Base-by-base conservation (phyloP, 1,140 invertebrate species). In the Cydia pomonella region DNA sequence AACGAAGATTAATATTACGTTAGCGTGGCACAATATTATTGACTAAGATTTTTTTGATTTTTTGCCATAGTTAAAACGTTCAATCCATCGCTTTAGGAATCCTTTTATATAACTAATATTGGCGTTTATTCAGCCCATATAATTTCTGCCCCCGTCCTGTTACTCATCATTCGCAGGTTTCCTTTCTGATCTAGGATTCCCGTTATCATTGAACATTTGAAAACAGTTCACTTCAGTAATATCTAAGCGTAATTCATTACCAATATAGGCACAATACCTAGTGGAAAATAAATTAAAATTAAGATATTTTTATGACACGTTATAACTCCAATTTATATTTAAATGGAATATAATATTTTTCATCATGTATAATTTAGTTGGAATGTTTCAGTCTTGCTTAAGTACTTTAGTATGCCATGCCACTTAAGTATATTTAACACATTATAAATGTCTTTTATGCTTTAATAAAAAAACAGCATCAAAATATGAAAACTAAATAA, bases 371-470 rank as follows among this genome's bases (percentile, higher is more conserved):
- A 64, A 44, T 74, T 74, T 74, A 13, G 76, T 79, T 74, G 90
- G 88, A 90, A 90, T 90, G 88, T 83, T 81, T 91, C 87, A 91
- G 88, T 89, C 88, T 91, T 88, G 75, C 72, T 82, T 84, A 91
- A 89, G 86, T 92, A 90, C 85, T 84, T 84, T 77, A 84, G 79
- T 82, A 78, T 74, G 71, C 29, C 21, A 47, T 71, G 27, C 27
- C 16, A 53, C 21, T n/a, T 29, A 64, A 72, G 16, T 47, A 75
- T 72, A 72, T 9, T 21, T 59, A 59, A 59, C 53, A 59, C 6
- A 59, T 59, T 59, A 59, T 59, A 59, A 59, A 18, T 59, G 53
- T 59, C 53, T 59, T 59, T 59, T 23, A 59, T 59, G 53, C 53
- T 59, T 59, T 59, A 21, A 50, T 50, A 59, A 59, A 23, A 53